phyloP scores from a whole-genome alignment of 2,888 invertebrate species.

The Troglohyphantes excavatus region DNA sequence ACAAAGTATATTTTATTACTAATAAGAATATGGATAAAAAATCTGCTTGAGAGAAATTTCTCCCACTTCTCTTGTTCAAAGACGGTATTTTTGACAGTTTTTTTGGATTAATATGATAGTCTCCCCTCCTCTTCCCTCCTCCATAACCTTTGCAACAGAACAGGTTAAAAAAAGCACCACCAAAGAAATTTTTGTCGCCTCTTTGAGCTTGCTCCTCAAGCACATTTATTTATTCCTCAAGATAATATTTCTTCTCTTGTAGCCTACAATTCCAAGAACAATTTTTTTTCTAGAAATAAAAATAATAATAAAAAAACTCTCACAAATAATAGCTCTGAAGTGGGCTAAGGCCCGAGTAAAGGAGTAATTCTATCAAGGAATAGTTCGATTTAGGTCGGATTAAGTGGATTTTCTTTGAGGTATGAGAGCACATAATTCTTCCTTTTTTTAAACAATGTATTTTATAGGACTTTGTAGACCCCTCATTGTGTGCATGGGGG shows the following conservation, averaged over 20 bases:
- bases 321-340: constrained; percentile 37
- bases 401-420: constrained; percentile 16
- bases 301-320: neutral
- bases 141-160: neutral
- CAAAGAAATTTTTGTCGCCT: neutral
- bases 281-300: constrained; percentile 11
- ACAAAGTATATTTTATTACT: no score
- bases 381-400: constrained; percentile 5
- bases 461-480: neutral
- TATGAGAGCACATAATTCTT: neutral
- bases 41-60: no score
- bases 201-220: neutral
- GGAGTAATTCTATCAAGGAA: neutral
- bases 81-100: constrained; percentile 50
- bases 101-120: constrained; percentile 48
- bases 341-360: neutral
- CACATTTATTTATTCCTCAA: constrained; percentile 20
- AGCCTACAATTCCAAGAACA: neutral
- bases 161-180: neutral
- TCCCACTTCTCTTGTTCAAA: no score
- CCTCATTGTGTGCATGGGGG: neutral
- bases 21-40: no score
- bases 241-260: neutral
- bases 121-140: no score
- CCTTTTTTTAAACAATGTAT: neutral